phyloP scores from a whole-genome alignment of 1,140 invertebrate species.

The Lepidurus apus region DNA sequence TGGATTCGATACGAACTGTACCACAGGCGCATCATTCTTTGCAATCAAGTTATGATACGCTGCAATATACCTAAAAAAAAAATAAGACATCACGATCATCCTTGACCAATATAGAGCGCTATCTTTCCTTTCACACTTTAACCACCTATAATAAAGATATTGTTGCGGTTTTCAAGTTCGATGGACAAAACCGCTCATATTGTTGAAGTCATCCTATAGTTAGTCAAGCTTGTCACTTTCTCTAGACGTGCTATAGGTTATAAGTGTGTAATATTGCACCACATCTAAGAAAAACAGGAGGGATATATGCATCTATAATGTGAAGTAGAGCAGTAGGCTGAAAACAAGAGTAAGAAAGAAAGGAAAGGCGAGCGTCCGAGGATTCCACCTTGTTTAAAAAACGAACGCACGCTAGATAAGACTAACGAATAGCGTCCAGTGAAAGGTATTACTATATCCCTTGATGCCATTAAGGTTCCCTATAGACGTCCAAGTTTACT shows the following conservation, averaged over 20 bases:
- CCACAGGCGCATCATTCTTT: constrained; percentile 32
- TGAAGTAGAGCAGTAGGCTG: not conserved
- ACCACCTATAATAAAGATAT: not conserved
- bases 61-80: constrained; percentile 32
- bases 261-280: not conserved
- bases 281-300: not conserved
- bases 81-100: not conserved
- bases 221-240: constrained; percentile 5
- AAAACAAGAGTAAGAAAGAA: not conserved
- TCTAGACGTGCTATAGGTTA: not conserved
- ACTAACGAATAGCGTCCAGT: not conserved
- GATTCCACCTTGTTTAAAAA: not conserved
- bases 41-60: constrained; percentile 26
- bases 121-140: constrained; percentile 23
- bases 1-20: constrained; percentile 45
- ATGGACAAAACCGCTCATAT: constrained; percentile 2
- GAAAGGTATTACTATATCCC: not conserved
- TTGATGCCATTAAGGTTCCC: not conserved
- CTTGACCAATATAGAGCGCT: constrained; percentile 4
- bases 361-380: not conserved
- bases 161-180: constrained; percentile 23
- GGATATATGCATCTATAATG: not conserved
- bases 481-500: not conserved
- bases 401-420: too few relatives aligned
- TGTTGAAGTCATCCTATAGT: not conserved